Evolutionary conservation across 2,888 invertebrate genomes (phyloP), one percentile per base, ranked within the genome.

Genomic region (Halocaridina rubra): DNA sequence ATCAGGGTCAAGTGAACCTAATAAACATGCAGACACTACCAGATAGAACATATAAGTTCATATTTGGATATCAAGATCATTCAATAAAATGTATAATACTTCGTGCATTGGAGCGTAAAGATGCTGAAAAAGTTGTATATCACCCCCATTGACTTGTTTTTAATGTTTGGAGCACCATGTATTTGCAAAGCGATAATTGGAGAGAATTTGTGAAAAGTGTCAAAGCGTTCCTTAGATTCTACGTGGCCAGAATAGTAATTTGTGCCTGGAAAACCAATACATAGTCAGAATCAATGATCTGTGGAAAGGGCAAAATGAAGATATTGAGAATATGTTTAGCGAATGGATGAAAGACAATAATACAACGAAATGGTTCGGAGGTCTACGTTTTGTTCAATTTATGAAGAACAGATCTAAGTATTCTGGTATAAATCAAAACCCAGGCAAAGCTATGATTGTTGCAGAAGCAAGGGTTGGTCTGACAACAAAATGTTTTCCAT

Each of bases 381-480:
- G 46, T n/a, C 3, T 53, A 0, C 19, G 19, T 16, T 69, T 16
- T 29, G 19, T 30, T 4, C 16, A 10, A 64, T 69, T 5, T 27
- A 7, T 5, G 29, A 30, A 67, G 27, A 29, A 29, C 1, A 27
- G 2, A 10, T 67, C 27, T 27, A 10, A n/a, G n/a, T 27, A 29
- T 7, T 8, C 16, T 13, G 27, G 30, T 67, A 64, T 64, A n/a
- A 5, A 64, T n/a, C 46, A 16, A 10, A 46, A 2, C 27, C 27
- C 64, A 64, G 10, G n/a, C 19, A 10, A 64, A 19, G 19, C 19
- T n/a, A n/a, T n/a, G n/a, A n/a, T n/a, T n/a, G n/a, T n/a, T n/a
- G n/a, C n/a, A n/a, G n/a, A n/a, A n/a, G n/a, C n/a, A 71, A 71
- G 32, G 71, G 33, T 71, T 32, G 71, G 71, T 30, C 33, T 71